A percentile compares a stretch with the other conserved stretches of the same genome.
Evolutionary conservation across 2,888 invertebrate species (phyloP).

Genomic region (Apomyelois bistriatella): DNA sequence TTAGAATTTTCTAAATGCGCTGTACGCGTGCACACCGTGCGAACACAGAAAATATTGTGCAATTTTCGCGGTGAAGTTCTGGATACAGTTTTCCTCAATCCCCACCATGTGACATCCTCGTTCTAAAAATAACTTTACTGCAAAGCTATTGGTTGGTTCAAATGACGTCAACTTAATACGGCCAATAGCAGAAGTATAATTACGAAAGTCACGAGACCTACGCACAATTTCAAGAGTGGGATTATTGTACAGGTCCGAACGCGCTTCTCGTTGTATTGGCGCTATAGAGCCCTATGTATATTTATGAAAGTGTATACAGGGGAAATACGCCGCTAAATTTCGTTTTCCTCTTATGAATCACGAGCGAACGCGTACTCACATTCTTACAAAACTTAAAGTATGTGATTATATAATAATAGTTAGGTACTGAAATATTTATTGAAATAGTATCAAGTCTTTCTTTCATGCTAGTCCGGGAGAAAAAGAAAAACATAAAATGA

Average conservation of each 20-base stretch:
- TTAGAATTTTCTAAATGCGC: background rate
- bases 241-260: slow-evolving; percentile 22
- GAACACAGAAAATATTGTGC: slow-evolving; percentile 67
- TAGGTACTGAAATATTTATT: too few species aligned
- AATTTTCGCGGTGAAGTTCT: slow-evolving; percentile 45
- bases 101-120: slow-evolving; percentile 50
- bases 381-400: background rate
- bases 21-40: slow-evolving; percentile 43
- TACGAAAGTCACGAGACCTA: slow-evolving; percentile 60
- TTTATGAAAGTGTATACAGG: slow-evolving; percentile 24
- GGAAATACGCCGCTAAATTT: slow-evolving; percentile 39
- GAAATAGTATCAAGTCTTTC: too few species aligned
- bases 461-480: too few species aligned
- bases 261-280: slow-evolving; percentile 20
- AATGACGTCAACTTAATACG: slow-evolving; percentile 57
- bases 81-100: slow-evolving; percentile 61
- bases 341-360: slow-evolving; percentile 36
- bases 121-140: slow-evolving; percentile 68
- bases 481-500: too few species aligned
- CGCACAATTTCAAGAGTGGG: slow-evolving; percentile 25
- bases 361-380: background rate
- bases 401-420: too few species aligned
- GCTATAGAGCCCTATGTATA: background rate
- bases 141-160: slow-evolving; percentile 45
- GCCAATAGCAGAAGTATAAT: slow-evolving; percentile 47